Evolutionary conservation across 2,888 invertebrate species (phyloP).

Genomic region (Papilio gigon): DNA sequence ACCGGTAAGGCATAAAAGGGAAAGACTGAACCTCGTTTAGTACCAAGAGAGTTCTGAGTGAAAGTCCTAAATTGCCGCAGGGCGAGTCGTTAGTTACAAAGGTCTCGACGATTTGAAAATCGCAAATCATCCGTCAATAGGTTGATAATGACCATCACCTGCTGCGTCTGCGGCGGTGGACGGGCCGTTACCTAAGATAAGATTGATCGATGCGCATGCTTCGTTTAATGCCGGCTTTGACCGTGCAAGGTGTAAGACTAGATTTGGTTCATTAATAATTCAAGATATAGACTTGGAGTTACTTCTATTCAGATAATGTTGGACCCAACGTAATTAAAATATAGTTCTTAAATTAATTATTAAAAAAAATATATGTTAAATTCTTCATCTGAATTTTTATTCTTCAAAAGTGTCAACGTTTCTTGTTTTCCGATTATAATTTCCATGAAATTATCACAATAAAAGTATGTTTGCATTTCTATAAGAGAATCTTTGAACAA

Average conservation of each 20-base stretch:
- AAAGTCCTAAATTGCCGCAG: conserved; percentile 73
- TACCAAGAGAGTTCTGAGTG: conserved; percentile 55
- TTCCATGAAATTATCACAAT: neutral
- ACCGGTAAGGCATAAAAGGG: conserved; percentile 59
- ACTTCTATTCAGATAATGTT: neutral
- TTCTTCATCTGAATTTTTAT: neutral
- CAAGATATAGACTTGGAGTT: neutral
- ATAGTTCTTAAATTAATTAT: too few species aligned
- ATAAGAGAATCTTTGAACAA: neutral
- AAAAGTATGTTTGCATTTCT: neutral
- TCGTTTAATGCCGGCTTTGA: conserved; percentile 33
- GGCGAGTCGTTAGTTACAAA: conserved; percentile 56
- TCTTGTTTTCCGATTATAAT: neutral
- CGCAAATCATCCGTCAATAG: conserved; percentile 66
- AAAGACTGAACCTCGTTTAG: conserved; percentile 58
- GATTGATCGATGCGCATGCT: conserved; percentile 40
- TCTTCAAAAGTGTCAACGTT: neutral
- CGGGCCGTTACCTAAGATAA: conserved; percentile 44
- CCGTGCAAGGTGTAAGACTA: conserved; percentile 20
- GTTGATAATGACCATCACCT: conserved; percentile 60
- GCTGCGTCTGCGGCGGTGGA: conserved; percentile 59
- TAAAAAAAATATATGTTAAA: too few species aligned
- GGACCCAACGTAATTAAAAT: too few species aligned
- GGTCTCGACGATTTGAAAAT: conserved; percentile 53
- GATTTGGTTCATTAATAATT: conserved; percentile 13